These are phyloP conservation scores for Drosophila kanekoi DNA, from an alignment of 2,888 invertebrate genomes.

Conservation along the genomic window DNA sequence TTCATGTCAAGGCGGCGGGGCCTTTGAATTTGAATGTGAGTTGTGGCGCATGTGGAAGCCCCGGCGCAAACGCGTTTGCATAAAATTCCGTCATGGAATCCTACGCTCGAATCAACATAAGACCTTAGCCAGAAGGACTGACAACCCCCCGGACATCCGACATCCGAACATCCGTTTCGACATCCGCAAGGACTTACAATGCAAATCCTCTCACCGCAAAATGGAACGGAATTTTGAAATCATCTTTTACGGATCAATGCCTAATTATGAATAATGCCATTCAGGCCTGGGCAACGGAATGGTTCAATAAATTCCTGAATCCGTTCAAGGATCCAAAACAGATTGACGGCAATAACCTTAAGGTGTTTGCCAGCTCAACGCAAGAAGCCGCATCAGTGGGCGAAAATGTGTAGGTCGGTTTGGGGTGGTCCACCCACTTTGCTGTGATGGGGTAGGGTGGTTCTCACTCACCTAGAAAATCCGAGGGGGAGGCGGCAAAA, in stretches of 20 bases:
- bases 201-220: slow-evolving; percentile 77
- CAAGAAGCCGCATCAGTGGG: slow-evolving; percentile 6
- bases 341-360: slow-evolving; percentile 51
- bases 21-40: slow-evolving; percentile 61
- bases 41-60: slow-evolving; percentile 16
- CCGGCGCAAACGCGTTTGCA: slow-evolving; percentile 44
- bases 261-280: slow-evolving; percentile 82
- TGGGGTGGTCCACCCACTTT: not conserved
- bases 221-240: slow-evolving; percentile 68
- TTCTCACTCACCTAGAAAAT: slow-evolving; percentile 91
- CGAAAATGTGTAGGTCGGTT: not conserved
- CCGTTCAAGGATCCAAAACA: slow-evolving; percentile 43
- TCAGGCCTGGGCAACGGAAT: slow-evolving; percentile 44
- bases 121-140: slow-evolving; percentile 47
- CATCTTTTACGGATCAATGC: slow-evolving; percentile 83
- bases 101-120: slow-evolving; percentile 80
- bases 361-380: slow-evolving; percentile 66
- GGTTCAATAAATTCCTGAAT: slow-evolving; percentile 48
- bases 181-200: slow-evolving; percentile 46
- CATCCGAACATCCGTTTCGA: not conserved
- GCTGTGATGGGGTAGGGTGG: too few relatives aligned
- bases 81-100: slow-evolving; percentile 55
- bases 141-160: not conserved
- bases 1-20: slow-evolving; percentile 61
- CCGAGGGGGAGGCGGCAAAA: slow-evolving; percentile 90